Conservation (phyloP, 2,888 invertebrate genomes). For the Rhagium mordax region DNA sequence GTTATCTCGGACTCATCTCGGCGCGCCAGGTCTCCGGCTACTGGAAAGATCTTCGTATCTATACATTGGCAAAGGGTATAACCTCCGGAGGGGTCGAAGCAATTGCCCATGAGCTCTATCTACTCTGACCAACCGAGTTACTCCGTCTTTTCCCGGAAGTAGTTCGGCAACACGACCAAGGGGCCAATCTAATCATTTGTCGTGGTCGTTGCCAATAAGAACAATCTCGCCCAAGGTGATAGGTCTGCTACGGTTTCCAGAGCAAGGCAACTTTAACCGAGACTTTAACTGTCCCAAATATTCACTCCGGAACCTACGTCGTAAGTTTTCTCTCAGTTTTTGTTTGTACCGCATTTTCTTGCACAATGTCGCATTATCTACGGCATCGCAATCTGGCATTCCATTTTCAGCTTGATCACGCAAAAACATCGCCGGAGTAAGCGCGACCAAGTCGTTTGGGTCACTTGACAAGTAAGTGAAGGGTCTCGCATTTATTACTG, state of each 20-base stretch:
- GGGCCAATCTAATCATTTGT: conserved; percentile 52
- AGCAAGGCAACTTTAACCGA: conserved; percentile 4
- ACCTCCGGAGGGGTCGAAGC: conserved; percentile 35
- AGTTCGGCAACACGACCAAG: conserved; percentile 43
- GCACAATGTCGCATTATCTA: conserved; percentile 35
- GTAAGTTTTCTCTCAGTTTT: conserved; percentile 41
- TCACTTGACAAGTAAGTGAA: conserved; percentile 46
- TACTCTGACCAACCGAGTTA: conserved; percentile 36
- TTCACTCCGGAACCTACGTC: conserved; percentile 49
- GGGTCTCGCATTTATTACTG: conserved; percentile 60
- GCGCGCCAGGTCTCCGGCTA: background rate
- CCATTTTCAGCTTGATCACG: conserved; percentile 39
- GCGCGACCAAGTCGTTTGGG: conserved; percentile 37
- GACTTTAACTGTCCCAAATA: conserved; percentile 45
- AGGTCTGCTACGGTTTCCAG: background rate
- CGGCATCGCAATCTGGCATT: conserved; percentile 41
- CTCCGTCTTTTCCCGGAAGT: conserved; percentile 39
- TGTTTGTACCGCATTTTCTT: conserved; percentile 38
- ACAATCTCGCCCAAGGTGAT: conserved; percentile 32
- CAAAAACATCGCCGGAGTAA: conserved; percentile 56
- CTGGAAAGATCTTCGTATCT: background rate
- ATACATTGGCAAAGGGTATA: conserved; percentile 53
- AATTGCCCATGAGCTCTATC: conserved; percentile 31
- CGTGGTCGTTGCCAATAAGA: conserved; percentile 39
- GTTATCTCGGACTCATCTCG: too few relatives aligned